Evolutionary conservation across 2,888 invertebrate species (phyloP).

Genomic region (Drosophila rubida): DNA sequence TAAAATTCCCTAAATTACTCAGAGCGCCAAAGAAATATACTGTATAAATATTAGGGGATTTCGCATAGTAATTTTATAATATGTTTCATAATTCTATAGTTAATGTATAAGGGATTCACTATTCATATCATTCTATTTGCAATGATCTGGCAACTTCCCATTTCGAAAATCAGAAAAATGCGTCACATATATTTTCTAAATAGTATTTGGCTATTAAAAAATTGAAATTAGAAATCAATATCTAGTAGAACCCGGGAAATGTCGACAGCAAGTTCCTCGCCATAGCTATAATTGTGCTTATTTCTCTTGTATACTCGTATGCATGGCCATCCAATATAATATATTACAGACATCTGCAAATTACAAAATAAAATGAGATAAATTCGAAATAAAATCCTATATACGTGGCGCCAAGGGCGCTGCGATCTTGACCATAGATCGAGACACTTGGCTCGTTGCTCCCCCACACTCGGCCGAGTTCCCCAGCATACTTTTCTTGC

Average conservation of each 20-base stretch:
- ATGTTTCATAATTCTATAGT: not conserved
- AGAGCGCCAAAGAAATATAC: not conserved
- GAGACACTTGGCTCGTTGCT: not conserved
- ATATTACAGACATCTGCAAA: slow-evolving; percentile 51
- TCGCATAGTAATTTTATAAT: not conserved
- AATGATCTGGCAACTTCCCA: not conserved
- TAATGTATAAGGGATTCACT: not conserved
- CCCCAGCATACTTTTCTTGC: not conserved
- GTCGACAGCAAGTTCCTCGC: not conserved
- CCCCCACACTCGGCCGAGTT: not conserved
- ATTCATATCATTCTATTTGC: not conserved
- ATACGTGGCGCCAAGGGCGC: slow-evolving; percentile 56
- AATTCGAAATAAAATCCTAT: slow-evolving; percentile 33
- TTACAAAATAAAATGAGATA: slow-evolving; percentile 42
- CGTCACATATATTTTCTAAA: too few relatives aligned
- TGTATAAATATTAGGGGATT: not conserved
- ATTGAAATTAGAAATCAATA: not conserved
- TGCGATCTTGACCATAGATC: slow-evolving; percentile 59
- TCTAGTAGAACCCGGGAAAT: not conserved
- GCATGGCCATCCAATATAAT: slow-evolving; percentile 15
- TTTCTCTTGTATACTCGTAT: not conserved
- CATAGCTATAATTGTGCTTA: not conserved
- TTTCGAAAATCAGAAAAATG: not conserved
- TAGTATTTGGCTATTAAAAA: not conserved
- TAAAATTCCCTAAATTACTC: not conserved